These are phyloP conservation scores for Opisthocomus hoazin DNA, from an alignment of 2,113 vertebrate species.

Conservation along the genomic window DNA sequence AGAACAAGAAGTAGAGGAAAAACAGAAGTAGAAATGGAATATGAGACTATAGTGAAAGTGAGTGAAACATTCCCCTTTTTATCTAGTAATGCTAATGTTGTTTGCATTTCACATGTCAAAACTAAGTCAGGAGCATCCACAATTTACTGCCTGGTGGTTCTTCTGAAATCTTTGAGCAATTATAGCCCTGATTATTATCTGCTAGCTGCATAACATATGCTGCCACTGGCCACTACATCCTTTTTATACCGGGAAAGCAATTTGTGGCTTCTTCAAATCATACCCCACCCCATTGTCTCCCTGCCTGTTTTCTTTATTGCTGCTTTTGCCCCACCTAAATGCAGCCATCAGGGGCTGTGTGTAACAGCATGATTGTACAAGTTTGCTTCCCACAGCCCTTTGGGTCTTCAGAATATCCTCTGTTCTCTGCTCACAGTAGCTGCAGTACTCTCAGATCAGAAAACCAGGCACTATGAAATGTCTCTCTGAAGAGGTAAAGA, in stretches of 20 bases:
- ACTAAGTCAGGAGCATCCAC: slow-evolving; percentile 32
- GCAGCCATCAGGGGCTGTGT: slow-evolving; percentile 5
- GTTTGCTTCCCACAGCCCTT: slow-evolving; percentile 12
- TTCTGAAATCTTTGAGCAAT: slow-evolving; percentile 9
- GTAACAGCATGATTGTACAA: background rate
- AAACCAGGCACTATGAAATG: background rate
- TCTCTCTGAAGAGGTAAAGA: background rate
- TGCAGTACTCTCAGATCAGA: slow-evolving; percentile 52
- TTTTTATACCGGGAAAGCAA: background rate
- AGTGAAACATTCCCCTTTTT: slow-evolving; percentile 72
- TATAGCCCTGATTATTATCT: slow-evolving; percentile 17
- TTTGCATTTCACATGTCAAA: slow-evolving; percentile 64
- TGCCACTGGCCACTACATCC: slow-evolving; percentile 21
- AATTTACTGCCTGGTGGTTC: slow-evolving; percentile 40
- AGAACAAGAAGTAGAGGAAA: slow-evolving; percentile 75
- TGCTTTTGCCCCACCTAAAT: slow-evolving; percentile 25
- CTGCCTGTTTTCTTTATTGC: slow-evolving; percentile 46
- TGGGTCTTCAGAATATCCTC: background rate
- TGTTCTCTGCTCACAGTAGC: slow-evolving; percentile 64
- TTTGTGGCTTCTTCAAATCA: slow-evolving; percentile 18
- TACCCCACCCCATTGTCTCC: slow-evolving; percentile 16
- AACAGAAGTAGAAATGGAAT: slow-evolving; percentile 74
- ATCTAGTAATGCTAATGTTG: slow-evolving; percentile 67
- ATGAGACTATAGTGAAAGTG: slow-evolving; percentile 74
- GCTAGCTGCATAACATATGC: slow-evolving; percentile 25